A percentile compares a stretch with the other conserved stretches of the same genome.
Conservation (phyloP, 1,140 invertebrate species). For the Homalodisca vitripennis region DNA sequence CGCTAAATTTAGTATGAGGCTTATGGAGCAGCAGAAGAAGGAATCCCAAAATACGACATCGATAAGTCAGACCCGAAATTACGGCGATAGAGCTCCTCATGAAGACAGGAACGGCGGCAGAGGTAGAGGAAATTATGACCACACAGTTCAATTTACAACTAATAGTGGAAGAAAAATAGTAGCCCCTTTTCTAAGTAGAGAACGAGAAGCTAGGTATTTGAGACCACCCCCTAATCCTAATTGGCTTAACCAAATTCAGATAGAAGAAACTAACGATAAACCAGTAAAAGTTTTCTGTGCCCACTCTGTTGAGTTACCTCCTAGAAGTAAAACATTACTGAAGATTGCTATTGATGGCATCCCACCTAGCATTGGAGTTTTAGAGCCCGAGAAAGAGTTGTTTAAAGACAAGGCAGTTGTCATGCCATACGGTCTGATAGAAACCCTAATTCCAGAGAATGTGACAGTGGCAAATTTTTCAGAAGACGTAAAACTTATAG, state of each 20-base stretch:
- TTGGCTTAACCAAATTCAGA: constrained; percentile 4
- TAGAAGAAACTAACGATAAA: not conserved
- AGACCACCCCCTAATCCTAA: not conserved
- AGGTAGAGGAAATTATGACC: too few species aligned
- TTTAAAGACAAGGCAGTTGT: constrained; percentile 8
- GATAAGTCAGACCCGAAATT: too few species aligned
- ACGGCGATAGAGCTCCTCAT: too few species aligned
- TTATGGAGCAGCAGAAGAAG: too few species aligned
- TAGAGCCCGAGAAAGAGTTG: not conserved
- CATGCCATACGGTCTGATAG: not conserved
- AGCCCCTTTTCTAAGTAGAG: not conserved
- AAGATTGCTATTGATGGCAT: not conserved
- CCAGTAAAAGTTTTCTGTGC: not conserved
- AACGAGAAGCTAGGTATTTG: not conserved
- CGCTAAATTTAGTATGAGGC: too few species aligned
- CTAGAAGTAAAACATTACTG: constrained; percentile 7
- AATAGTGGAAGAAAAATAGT: constrained; percentile 3
- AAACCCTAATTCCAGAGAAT: not conserved
- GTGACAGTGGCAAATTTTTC: not conserved
- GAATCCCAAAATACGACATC: too few species aligned
- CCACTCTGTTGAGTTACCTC: not conserved
- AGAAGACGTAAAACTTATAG: not conserved
- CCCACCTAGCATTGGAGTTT: constrained; percentile 1
- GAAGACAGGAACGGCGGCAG: too few species aligned
- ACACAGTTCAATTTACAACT: not conserved